phyloP scores from a whole-genome alignment of 2,797 vertebrate species.

The Gallirallus australis region DNA sequence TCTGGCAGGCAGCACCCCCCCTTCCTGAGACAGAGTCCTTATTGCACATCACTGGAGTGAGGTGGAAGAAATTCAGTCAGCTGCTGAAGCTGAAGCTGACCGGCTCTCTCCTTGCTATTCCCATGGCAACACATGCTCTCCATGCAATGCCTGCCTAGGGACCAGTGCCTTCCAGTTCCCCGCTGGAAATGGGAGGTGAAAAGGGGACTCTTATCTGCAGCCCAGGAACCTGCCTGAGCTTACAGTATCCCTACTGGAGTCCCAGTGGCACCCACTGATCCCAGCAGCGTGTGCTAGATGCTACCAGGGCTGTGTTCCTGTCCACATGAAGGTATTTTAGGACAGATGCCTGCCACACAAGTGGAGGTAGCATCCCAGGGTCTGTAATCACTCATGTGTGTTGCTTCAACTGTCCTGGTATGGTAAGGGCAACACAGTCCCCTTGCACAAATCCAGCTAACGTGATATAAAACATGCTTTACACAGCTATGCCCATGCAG shows the following conservation, averaged over 20 bases:
- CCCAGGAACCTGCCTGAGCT: neutral
- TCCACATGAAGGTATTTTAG: neutral
- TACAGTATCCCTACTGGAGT: neutral
- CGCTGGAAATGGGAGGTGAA: neutral
- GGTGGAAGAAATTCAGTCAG: neutral
- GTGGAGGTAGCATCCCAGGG: neutral
- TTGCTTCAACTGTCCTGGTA: neutral
- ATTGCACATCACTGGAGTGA: neutral
- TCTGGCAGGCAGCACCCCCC: neutral
- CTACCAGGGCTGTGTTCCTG: neutral
- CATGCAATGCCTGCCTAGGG: neutral
- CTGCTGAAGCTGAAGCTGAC: neutral
- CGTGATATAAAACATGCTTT: neutral
- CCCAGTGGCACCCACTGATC: neutral
- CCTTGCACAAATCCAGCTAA: neutral
- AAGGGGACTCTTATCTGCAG: neutral
- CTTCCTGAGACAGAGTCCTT: neutral
- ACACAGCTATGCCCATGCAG: neutral
- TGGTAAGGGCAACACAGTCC: neutral
- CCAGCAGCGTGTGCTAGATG: neutral
- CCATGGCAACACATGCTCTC: slow-evolving; percentile 45
- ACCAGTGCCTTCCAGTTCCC: neutral
- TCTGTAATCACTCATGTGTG: neutral
- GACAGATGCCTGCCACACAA: neutral
- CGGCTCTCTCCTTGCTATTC: slow-evolving; percentile 24